Evolutionary conservation across 1,140 invertebrate genomes (phyloP).

Genomic region (Bombus sibiricus): DNA sequence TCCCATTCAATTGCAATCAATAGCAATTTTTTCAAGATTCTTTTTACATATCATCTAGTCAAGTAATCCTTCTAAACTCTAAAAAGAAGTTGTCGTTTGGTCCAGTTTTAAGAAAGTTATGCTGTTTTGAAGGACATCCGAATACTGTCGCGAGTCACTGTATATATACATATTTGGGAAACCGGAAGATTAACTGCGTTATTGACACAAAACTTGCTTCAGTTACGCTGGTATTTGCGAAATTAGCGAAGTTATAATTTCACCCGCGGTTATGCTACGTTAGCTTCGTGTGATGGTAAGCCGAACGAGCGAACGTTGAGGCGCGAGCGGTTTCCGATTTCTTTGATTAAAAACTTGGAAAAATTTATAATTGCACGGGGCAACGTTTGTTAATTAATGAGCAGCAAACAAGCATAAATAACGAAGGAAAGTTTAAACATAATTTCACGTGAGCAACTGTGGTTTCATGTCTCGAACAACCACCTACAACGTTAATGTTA

Average conservation of each 20-base stretch:
- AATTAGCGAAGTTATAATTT: slow-evolving; percentile 26
- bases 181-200: not conserved
- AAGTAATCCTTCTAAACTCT: too few relatives aligned
- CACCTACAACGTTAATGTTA: not conserved
- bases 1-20: too few relatives aligned
- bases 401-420: not conserved
- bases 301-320: too few relatives aligned
- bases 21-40: too few relatives aligned
- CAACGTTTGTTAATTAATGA: not conserved
- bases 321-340: not conserved
- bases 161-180: not conserved
- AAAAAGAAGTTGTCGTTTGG: too few relatives aligned
- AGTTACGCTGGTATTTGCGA: not conserved
- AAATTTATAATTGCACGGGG: not conserved
- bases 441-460: not conserved
- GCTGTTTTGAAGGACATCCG: too few relatives aligned
- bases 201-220: not conserved
- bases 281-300: too few relatives aligned
- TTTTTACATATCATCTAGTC: too few relatives aligned
- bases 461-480: not conserved
- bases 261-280: not conserved
- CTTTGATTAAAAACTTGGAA: slow-evolving; percentile 19
- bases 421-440: not conserved
- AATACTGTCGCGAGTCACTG: too few relatives aligned
- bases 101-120: too few relatives aligned